Conservation (phyloP, 2,888 invertebrate genomes). For the Halictus quadricinctus region DNA sequence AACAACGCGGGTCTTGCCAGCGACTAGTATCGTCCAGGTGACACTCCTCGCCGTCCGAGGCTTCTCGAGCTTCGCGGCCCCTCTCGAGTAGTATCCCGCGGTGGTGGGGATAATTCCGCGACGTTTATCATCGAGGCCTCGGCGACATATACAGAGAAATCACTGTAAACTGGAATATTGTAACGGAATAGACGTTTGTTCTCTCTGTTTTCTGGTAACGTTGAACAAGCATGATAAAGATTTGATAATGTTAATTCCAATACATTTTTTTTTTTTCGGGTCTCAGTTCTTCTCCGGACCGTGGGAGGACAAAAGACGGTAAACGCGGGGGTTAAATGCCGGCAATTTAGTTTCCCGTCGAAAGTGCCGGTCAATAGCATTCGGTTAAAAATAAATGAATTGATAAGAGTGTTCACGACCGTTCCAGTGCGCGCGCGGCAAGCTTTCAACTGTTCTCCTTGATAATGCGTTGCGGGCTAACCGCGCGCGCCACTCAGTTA, state of each 20-base stretch:
- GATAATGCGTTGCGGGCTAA: slow-evolving; percentile 19
- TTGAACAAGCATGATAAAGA: not conserved
- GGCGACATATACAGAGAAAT: too few relatives aligned
- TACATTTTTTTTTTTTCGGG: too few relatives aligned
- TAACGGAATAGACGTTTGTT: too few relatives aligned
- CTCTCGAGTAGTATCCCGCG: too few relatives aligned
- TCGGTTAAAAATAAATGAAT: slow-evolving; percentile 18
- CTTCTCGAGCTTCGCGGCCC: too few relatives aligned
- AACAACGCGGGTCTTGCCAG: too few relatives aligned
- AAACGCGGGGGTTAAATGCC: not conserved
- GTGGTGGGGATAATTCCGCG: too few relatives aligned
- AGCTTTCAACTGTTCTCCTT: slow-evolving; percentile 27
- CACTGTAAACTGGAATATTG: too few relatives aligned
- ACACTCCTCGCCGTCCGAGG: too few relatives aligned
- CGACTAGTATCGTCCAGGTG: too few relatives aligned
- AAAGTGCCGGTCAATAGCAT: not conserved
- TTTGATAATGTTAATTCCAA: not conserved
- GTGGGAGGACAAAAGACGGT: not conserved
- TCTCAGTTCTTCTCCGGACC: not conserved
- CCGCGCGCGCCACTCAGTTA: slow-evolving; percentile 32
- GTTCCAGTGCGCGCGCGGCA: not conserved
- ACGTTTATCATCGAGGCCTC: too few relatives aligned
- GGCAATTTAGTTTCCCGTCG: not conserved
- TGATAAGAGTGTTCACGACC: slow-evolving; percentile 13
- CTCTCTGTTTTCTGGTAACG: not conserved